These are phyloP conservation scores for Kryptolebias marmoratus DNA, from an alignment of 2,113 vertebrate species.

Conservation along the genomic window DNA sequence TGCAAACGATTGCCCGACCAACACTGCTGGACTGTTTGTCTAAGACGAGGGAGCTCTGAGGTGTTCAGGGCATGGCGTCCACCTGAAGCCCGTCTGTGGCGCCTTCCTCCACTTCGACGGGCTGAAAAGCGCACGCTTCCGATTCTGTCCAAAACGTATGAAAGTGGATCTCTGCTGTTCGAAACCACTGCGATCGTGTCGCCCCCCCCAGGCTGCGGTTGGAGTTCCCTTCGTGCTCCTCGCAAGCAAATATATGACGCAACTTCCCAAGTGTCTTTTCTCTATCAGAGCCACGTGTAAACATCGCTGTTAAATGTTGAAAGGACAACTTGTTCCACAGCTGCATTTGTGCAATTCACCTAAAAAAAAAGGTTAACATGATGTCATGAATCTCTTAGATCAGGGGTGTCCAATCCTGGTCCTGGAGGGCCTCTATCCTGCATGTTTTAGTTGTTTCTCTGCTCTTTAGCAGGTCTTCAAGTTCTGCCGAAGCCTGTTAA, in stretches of 20 bases:
- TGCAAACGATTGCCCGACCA: conserved; percentile 83
- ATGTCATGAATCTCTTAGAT: too few species aligned
- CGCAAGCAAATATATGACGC: conserved; percentile 43
- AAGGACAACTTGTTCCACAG: too few species aligned
- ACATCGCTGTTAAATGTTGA: conserved; percentile 8
- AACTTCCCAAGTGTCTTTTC: conserved; percentile 3
- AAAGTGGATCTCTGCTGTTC: conserved; percentile 51
- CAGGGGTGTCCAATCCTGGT: too few species aligned
- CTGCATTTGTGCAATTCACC: too few species aligned
- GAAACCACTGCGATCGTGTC: conserved; percentile 63
- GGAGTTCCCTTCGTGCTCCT: conserved; percentile 45
- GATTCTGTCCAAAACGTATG: conserved; percentile 47
- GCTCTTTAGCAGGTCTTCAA: too few species aligned
- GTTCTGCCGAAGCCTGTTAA: too few species aligned
- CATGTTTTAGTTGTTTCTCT: too few species aligned
- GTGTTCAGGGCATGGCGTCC: conserved; percentile 49
- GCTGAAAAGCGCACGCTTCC: conserved; percentile 63
- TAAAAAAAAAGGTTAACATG: too few species aligned
- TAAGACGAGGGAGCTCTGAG: conserved; percentile 65
- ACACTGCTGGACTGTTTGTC: conserved; percentile 76
- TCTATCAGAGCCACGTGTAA: not conserved
- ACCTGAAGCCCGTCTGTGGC: conserved; percentile 55
- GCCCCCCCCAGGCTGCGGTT: conserved; percentile 39
- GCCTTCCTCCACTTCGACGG: conserved; percentile 44
- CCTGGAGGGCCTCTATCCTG: too few species aligned